Conservation (phyloP, 2,888 invertebrate genomes). For the Capitulum mitella region DNA sequence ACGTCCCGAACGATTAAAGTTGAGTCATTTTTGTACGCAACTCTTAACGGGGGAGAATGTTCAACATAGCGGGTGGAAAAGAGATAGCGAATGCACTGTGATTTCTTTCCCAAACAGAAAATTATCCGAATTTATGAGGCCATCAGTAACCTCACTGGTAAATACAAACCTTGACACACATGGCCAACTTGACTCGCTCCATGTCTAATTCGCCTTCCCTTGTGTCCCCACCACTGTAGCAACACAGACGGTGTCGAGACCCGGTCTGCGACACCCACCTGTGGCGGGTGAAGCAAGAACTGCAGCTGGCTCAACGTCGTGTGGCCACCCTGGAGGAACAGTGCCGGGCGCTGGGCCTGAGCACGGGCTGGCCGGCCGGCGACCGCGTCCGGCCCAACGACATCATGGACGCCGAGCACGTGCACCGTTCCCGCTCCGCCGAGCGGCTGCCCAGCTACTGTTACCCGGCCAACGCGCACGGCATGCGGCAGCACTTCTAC, state of each 20-base stretch:
- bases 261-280: constrained; percentile 45
- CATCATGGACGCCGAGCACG: not conserved
- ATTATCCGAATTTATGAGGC: no score
- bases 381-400: not conserved
- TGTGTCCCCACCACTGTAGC: not conserved
- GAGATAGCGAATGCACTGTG: no score
- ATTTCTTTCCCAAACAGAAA: no score
- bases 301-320: constrained; percentile 75
- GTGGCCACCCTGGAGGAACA: constrained; percentile 79
- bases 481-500: not conserved
- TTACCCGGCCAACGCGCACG: not conserved
- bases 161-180: no score
- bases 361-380: not conserved
- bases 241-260: constrained; percentile 40
- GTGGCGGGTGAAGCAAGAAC: constrained; percentile 84
- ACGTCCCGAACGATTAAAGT: no score
- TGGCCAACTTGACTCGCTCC: no score
- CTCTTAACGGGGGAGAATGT: no score
- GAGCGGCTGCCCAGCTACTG: not conserved
- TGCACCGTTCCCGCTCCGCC: not conserved
- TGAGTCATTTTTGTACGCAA: no score
- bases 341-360: constrained; percentile 63
- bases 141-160: no score
- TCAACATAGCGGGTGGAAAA: no score
- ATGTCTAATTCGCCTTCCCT: no score